Evolutionary conservation across 2,888 invertebrate species (phyloP).

Genomic region (Suillia variegata): DNA sequence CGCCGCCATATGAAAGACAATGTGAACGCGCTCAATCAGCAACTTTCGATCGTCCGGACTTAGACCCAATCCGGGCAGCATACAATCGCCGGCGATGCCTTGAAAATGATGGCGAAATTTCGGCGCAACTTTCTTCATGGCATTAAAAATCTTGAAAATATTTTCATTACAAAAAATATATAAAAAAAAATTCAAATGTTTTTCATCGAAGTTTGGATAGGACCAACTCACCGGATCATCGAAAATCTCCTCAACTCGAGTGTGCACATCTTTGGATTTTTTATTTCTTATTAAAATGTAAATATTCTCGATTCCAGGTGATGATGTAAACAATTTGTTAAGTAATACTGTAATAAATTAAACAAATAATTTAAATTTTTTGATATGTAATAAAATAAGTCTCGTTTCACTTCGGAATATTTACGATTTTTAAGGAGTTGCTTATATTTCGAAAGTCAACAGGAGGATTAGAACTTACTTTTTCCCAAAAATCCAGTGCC

Average conservation of each 20-base stretch:
- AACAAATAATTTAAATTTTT: neutral
- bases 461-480: conserved; percentile 40
- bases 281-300: conserved; percentile 66
- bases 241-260: conserved; percentile 71
- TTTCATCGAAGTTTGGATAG: conserved; percentile 3
- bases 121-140: conserved; percentile 62
- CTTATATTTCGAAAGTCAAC: too few species aligned
- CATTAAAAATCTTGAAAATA: conserved; percentile 63
- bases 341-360: conserved; percentile 59
- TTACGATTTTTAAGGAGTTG: too few species aligned
- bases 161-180: conserved; percentile 14
- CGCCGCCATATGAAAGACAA: conserved; percentile 67
- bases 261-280: conserved; percentile 69
- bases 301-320: conserved; percentile 63
- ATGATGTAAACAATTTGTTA: conserved; percentile 66
- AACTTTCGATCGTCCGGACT: conserved; percentile 61
- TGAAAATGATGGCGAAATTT: conserved; percentile 66
- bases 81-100: conserved; percentile 65
- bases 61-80: conserved; percentile 63
- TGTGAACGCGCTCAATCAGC: conserved; percentile 62
- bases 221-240: conserved; percentile 66
- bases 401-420: neutral
- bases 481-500: conserved; percentile 63
- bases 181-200: conserved; percentile 6
- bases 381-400: neutral